Conservation (phyloP, 2,888 invertebrate species). For the Rhodophaea formosa region DNA sequence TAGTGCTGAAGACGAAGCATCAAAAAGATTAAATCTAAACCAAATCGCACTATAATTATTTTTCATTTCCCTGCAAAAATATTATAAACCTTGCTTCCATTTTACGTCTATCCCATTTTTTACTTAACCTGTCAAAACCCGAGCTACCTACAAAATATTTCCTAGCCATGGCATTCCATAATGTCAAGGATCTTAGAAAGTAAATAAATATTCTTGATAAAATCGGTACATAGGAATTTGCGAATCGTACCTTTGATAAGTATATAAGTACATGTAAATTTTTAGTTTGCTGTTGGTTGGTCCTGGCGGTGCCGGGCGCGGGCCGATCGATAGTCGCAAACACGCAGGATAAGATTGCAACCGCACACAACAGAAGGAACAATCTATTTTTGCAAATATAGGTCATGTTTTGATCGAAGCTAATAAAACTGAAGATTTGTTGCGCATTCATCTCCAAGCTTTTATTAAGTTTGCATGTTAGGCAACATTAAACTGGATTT, state of each 20-base stretch:
- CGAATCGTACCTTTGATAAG: not conserved
- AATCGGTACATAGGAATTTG: not conserved
- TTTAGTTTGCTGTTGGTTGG: constrained; percentile 40
- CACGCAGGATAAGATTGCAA: constrained; percentile 45
- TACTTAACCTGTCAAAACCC: too few species aligned
- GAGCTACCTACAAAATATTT: too few species aligned
- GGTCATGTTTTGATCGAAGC: constrained; percentile 34
- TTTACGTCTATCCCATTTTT: too few species aligned
- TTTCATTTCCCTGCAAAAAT: too few species aligned
- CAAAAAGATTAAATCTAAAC: too few species aligned
- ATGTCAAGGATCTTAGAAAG: too few species aligned
- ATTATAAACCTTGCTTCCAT: too few species aligned
- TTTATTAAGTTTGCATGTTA: not conserved
- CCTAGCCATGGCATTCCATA: too few species aligned
- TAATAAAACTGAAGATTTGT: not conserved
- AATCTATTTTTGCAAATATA: constrained; percentile 28
- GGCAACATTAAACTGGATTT: not conserved
- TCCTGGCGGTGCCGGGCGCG: constrained; percentile 69
- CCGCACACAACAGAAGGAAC: constrained; percentile 30
- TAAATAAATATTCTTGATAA: too few species aligned
- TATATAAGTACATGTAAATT: constrained; percentile 33
- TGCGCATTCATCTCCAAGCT: not conserved
- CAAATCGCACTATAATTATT: too few species aligned
- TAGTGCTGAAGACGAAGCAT: too few species aligned
- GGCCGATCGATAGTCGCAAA: constrained; percentile 62